Conservation (phyloP, 2,888 invertebrate genomes). For the Nemurella pictetii region DNA sequence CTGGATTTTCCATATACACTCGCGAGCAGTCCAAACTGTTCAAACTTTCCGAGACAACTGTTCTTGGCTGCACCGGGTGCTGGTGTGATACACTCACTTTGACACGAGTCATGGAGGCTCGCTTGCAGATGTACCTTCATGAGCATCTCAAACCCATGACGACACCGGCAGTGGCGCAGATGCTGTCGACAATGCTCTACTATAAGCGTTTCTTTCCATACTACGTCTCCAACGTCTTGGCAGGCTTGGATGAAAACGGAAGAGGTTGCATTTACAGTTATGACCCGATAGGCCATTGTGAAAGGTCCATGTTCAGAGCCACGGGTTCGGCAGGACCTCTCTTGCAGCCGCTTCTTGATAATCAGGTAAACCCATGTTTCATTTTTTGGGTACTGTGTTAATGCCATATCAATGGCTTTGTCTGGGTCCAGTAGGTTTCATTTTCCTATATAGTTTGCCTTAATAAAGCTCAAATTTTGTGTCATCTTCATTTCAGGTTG, state of each 20-base stretch:
- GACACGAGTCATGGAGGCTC: conserved; percentile 78
- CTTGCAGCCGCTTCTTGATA: conserved; percentile 93
- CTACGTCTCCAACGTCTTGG: conserved; percentile 92
- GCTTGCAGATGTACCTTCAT: conserved; percentile 94
- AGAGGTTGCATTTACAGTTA: conserved; percentile 95
- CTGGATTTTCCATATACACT: conserved; percentile 88
- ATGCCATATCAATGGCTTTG: neutral
- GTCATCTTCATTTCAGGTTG: conserved; percentile 62
- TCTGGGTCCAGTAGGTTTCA: neutral
- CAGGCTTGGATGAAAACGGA: conserved; percentile 90
- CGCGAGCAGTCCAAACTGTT: conserved; percentile 88
- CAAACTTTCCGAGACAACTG: conserved; percentile 75
- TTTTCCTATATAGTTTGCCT: neutral
- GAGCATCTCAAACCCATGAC: conserved; percentile 92
- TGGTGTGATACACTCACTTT: conserved; percentile 96
- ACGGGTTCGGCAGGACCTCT: conserved; percentile 89
- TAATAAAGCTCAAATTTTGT: neutral
- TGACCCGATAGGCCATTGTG: conserved; percentile 96
- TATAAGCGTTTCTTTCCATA: conserved; percentile 98
- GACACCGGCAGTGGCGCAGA: conserved; percentile 90
- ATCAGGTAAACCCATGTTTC: no score
- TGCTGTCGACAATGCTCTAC: conserved; percentile 94
- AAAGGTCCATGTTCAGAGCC: conserved; percentile 80
- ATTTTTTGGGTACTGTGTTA: neutral
- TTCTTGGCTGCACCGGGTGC: conserved; percentile 94